Evolutionary conservation across 2,888 invertebrate species (phyloP).

Genomic region (Amblyteles armatorius): DNA sequence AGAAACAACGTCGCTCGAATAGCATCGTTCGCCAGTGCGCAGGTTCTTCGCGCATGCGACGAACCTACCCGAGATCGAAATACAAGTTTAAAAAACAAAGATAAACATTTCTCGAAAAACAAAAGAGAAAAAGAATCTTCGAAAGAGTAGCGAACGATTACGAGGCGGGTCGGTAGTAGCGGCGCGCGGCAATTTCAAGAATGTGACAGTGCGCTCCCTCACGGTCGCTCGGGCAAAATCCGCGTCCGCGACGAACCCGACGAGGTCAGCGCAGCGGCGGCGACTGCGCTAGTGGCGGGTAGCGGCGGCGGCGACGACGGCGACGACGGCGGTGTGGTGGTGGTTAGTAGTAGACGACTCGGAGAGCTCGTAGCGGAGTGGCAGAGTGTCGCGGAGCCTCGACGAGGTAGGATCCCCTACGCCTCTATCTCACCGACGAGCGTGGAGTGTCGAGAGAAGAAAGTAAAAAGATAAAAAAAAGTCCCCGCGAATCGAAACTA

Average conservation of each 20-base stretch:
- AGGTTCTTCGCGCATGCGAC: neutral
- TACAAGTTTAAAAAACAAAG: neutral
- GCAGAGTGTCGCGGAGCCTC: constrained; percentile 64
- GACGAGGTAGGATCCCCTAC: constrained; percentile 56
- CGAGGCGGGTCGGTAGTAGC: constrained; percentile 32
- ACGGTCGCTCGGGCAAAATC: constrained; percentile 73
- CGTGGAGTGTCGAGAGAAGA: constrained; percentile 24
- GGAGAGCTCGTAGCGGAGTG: constrained; percentile 47
- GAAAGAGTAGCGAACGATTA: constrained; percentile 7
- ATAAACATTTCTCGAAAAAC: neutral
- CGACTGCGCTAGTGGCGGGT: constrained; percentile 26
- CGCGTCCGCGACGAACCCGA: constrained; percentile 72
- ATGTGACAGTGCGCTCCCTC: constrained; percentile 79
- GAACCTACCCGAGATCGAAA: neutral
- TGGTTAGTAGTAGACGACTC: constrained; percentile 42
- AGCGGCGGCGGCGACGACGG: constrained; percentile 57
- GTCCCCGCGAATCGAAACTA: neutral
- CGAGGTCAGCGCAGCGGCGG: constrained; percentile 73
- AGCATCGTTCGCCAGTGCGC: neutral
- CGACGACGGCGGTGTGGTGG: constrained; percentile 27
- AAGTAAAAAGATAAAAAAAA: constrained; percentile 27
- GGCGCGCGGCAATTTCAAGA: constrained; percentile 76
- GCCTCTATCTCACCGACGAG: neutral
- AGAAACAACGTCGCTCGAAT: neutral
- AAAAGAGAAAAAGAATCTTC: neutral